Conservation (phyloP, 2,113 vertebrate genomes). For the Astur gentilis region DNA sequence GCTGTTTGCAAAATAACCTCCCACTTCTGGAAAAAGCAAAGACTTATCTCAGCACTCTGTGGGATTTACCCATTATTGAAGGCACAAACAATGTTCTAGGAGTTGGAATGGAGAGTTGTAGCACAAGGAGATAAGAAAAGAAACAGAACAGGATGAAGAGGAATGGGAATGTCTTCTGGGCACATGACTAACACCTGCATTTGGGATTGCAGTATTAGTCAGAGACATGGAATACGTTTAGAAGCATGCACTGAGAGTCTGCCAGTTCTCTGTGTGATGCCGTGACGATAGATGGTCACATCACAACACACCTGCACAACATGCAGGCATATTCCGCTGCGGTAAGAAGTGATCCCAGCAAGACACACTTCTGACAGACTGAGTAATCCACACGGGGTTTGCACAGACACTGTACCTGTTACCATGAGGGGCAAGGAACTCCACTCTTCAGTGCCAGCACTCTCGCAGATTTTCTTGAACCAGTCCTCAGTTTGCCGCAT, state of each 20-base stretch:
- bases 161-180: neutral
- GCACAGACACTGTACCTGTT: neutral
- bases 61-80: neutral
- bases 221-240: neutral
- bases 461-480: neutral
- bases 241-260: neutral
- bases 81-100: neutral
- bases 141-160: neutral
- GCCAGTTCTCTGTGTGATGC: neutral
- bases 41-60: neutral
- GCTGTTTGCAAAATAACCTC: neutral
- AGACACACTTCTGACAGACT: neutral
- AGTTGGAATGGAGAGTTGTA: neutral
- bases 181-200: neutral
- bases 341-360: neutral
- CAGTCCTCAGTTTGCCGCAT: neutral
- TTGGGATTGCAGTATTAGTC: neutral
- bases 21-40: neutral
- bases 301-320: neutral
- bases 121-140: neutral
- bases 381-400: neutral
- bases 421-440: neutral
- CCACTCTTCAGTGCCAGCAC: neutral
- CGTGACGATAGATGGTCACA: accelerated
- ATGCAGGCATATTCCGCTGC: neutral